These are phyloP conservation scores for Sisyra terminalis DNA, from an alignment of 2,888 invertebrate species.

Conservation along the genomic window DNA sequence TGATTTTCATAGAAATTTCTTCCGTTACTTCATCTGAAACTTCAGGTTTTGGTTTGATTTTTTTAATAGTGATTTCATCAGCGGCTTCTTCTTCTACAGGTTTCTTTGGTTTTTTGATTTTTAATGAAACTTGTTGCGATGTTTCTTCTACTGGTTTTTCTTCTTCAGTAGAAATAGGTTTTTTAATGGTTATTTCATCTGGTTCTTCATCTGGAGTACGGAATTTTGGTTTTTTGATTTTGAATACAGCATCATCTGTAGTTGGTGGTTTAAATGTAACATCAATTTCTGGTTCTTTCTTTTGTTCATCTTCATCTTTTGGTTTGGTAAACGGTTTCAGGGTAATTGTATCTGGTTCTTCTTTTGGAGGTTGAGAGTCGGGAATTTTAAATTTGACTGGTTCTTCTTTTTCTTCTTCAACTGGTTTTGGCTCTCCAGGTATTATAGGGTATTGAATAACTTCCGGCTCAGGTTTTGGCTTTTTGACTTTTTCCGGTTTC, in stretches of 20 bases:
- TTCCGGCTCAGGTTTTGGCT: slow-evolving; percentile 25
- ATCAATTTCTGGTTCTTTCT: slow-evolving; percentile 18
- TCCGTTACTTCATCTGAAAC: slow-evolving; percentile 23
- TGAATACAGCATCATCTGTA: slow-evolving; percentile 19
- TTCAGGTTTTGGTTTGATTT: slow-evolving; percentile 13
- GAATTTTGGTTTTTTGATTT: slow-evolving; percentile 19
- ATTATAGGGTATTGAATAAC: slow-evolving; percentile 25
- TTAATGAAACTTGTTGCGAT: slow-evolving; percentile 11
- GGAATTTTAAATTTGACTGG: slow-evolving; percentile 21
- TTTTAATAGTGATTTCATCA: slow-evolving; percentile 20
- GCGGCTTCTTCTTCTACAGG: slow-evolving; percentile 16
- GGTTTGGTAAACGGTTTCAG: slow-evolving; percentile 12
- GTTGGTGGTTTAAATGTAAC: slow-evolving; percentile 15
- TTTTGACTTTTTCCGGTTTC: slow-evolving; percentile 18
- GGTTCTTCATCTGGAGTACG: slow-evolving; percentile 10
- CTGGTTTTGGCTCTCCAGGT: slow-evolving; percentile 22
- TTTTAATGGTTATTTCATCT: slow-evolving; percentile 14
- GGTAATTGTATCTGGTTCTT: slow-evolving; percentile 16
- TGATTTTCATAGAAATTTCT: slow-evolving; percentile 35
- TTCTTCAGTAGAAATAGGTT: slow-evolving; percentile 24
- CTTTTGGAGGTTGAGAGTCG: slow-evolving; percentile 15
- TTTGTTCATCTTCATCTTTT: slow-evolving; percentile 15
- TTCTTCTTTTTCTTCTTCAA: slow-evolving; percentile 23
- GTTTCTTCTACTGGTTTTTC: slow-evolving; percentile 15
- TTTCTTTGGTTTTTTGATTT: slow-evolving; percentile 12